Conservation (phyloP, 2,113 vertebrate genomes). For the Leucopsar rothschildi region DNA sequence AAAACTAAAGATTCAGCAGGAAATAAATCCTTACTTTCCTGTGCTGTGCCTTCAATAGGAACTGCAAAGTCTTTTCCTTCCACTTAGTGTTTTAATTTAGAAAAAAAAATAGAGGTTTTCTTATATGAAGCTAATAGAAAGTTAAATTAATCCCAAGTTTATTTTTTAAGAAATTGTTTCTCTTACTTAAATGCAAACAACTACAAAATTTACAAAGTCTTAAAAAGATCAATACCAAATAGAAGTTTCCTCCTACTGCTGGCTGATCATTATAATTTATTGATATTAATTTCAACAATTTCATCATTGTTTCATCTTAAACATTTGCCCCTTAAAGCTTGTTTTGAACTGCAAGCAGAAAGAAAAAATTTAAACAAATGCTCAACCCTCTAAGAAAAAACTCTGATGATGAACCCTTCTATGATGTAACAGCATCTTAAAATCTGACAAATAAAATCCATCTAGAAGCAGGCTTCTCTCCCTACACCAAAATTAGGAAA, state of each 20-base stretch:
- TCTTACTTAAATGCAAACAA: neutral
- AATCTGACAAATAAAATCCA: neutral
- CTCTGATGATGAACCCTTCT: neutral
- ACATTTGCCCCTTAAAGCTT: neutral
- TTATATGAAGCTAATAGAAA: neutral
- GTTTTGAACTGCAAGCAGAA: neutral
- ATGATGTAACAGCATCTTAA: neutral
- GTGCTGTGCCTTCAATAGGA: neutral
- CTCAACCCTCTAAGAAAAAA: neutral
- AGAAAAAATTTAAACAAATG: neutral
- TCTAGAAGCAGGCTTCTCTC: neutral
- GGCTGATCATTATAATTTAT: neutral
- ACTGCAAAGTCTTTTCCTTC: neutral
- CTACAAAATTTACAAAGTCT: neutral
- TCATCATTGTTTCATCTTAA: neutral
- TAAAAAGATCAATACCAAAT: neutral
- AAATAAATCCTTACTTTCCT: neutral
- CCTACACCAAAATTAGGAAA: neutral
- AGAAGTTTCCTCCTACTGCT: neutral
- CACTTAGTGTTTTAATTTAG: neutral
- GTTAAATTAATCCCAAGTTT: neutral
- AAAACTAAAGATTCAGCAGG: neutral
- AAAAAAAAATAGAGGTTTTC: neutral
- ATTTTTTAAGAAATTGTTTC: neutral
- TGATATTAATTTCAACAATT: neutral